Evolutionary conservation across 2,797 vertebrate genomes (phyloP), one percentile per base, ranked within the genome.

Genomic region (Chrysocyon brachyurus): DNA sequence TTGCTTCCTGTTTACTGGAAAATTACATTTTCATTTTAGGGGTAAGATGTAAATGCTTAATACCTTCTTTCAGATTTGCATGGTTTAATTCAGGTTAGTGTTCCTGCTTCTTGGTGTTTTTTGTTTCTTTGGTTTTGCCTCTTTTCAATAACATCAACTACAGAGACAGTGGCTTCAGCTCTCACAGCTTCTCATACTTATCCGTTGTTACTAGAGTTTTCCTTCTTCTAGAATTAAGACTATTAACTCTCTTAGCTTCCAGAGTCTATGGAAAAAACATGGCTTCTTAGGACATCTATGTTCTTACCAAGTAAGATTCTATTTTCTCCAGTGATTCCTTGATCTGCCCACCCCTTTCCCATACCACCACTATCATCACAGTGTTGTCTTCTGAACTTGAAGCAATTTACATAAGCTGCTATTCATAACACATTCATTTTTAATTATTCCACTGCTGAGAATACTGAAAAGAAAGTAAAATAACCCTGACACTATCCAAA

Each of bases 301-400:
- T 68, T 82, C 68, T 93, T 95, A 82, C 33, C 33, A 90, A 26
- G 5, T 79, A 91, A 86, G 36, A 87, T 59, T 94, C n/a, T 82
- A 83, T 86, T 91, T 97, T 94, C 84, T 94, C 52, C 21, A 94
- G 33, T 90, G 92, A 92, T 95, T 95, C 92, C 77, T 90, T 97
- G 12, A 96, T 86, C 49, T 92, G 52, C 28, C 52, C 31, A 3
- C 8, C 2, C 12, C 59, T 54, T 31, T 31, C 14, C 54, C 12
- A 85, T 75, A 5, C 17, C 21, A 94, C 26, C 36, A 61, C 28
- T 52, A 91, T 21, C n/a, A 73, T 36, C 56, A 94, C 9, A 73
- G 17, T 57, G 6, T 96, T 90, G 88, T 90, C 81, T 96, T 85
- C 59, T 70, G 26, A 96, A 88, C 88, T 31, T 95, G 72, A 94